phyloP scores from a whole-genome alignment of 92 coral and sea anemone species.

The Bergia sp. region DNA sequence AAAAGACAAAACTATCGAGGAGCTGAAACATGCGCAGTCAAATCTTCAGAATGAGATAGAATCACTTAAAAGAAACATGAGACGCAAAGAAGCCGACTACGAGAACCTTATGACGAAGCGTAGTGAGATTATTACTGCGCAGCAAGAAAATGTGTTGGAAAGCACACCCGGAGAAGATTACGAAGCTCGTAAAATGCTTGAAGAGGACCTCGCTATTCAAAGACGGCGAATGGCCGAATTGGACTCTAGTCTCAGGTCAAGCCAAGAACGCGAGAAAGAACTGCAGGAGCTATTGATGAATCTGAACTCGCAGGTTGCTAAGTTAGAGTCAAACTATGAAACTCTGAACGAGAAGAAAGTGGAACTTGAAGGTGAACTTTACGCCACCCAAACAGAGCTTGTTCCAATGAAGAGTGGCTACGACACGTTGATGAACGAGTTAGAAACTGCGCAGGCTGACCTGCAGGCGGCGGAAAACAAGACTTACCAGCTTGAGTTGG shows the following conservation, averaged over 20 bases:
- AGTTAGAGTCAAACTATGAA: constrained; percentile 78
- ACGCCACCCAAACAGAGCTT: constrained; percentile 74
- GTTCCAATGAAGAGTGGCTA: constrained; percentile 74
- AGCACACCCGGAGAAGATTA: constrained; percentile 65
- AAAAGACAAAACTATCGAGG: constrained; percentile 65
- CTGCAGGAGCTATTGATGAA: constrained; percentile 71
- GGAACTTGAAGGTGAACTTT: constrained; percentile 81
- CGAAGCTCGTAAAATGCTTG: constrained; percentile 67
- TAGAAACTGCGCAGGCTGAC: constrained; percentile 60
- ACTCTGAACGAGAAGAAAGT: constrained; percentile 80
- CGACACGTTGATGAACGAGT: constrained; percentile 70
- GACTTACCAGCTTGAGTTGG: constrained; percentile 61
- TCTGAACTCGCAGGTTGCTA: constrained; percentile 71
- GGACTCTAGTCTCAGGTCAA: constrained; percentile 66
- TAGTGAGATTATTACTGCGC: constrained; percentile 59
- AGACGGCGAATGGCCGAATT: constrained; percentile 72
- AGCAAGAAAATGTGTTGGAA: constrained; percentile 62
- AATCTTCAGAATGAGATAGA: constrained; percentile 67
- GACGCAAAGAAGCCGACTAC: constrained; percentile 71
- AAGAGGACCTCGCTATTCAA: constrained; percentile 74
- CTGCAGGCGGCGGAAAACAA: constrained; percentile 72
- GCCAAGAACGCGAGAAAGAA: constrained; percentile 76
- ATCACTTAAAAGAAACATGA: constrained; percentile 62
- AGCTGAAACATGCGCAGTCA: constrained; percentile 63
- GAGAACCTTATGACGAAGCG: constrained; percentile 52